Evolutionary conservation across 2,888 invertebrate species (phyloP).

Genomic region (Parascotia fuliginaria): DNA sequence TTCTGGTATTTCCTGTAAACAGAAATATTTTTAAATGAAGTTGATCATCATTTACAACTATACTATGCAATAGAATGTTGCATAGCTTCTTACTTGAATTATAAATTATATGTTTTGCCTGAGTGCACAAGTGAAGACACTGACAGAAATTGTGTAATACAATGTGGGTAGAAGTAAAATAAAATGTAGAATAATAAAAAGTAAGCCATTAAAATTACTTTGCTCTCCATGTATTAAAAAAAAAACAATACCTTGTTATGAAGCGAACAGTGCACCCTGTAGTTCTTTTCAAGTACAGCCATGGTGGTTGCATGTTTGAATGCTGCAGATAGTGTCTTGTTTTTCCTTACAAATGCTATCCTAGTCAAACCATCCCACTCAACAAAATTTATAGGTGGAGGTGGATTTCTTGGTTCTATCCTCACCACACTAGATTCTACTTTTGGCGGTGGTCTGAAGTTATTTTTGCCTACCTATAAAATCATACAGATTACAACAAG

Average conservation of each 20-base stretch:
- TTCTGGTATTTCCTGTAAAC: conserved; percentile 88
- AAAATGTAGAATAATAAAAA: too few species aligned
- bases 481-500: too few species aligned
- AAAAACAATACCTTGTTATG: conserved; percentile 87
- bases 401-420: conserved; percentile 98
- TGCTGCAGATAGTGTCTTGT: conserved; percentile 96
- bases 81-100: too few species aligned
- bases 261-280: conserved; percentile 94
- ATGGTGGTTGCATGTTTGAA: conserved; percentile 95
- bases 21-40: neutral
- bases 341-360: conserved; percentile 97
- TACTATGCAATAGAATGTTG: neutral
- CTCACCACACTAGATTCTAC: conserved; percentile 99
- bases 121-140: too few species aligned
- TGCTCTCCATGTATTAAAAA: neutral
- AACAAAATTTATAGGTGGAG: conserved; percentile 97
- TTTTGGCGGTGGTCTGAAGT: conserved; percentile 99
- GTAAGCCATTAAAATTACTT: too few species aligned
- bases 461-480: conserved; percentile 96
- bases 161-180: too few species aligned
- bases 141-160: too few species aligned
- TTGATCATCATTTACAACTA: neutral
- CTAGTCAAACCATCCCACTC: conserved; percentile 99
- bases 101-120: too few species aligned
- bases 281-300: conserved; percentile 95